These are phyloP conservation scores for Orthonyx spaldingii DNA, from an alignment of 2,113 vertebrate genomes.

Conservation along the genomic window DNA sequence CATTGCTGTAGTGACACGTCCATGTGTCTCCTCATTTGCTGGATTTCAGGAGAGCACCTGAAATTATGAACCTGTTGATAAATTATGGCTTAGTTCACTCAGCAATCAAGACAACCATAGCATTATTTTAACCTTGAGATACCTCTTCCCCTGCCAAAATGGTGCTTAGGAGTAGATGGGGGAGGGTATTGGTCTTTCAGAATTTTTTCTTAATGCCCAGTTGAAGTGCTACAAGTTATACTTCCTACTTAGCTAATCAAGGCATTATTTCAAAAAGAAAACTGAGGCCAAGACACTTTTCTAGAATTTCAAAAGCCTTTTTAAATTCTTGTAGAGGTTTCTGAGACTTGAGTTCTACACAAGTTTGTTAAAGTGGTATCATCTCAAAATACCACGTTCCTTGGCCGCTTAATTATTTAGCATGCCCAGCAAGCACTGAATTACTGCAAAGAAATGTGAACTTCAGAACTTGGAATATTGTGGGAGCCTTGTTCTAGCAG, in stretches of 20 bases:
- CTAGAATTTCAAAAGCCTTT: constrained; percentile 33
- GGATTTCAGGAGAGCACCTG: neutral
- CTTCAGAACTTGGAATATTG: neutral
- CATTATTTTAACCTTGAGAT: neutral
- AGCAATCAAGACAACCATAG: fast-evolving
- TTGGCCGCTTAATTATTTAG: neutral
- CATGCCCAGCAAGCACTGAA: neutral
- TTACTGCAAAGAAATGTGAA: neutral
- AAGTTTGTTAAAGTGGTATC: neutral
- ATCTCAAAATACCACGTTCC: neutral
- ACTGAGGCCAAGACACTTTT: neutral
- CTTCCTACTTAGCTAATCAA: neutral
- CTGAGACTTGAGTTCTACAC: neutral
- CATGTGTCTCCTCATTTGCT: neutral
- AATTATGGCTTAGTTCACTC: neutral
- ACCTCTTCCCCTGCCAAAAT: neutral
- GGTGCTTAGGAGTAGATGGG: neutral
- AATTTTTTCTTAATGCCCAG: neutral
- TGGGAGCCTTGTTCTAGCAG: neutral
- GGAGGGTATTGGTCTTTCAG: neutral
- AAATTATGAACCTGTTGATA: neutral
- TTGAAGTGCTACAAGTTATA: neutral
- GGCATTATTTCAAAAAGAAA: neutral
- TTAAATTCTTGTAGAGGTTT: neutral
- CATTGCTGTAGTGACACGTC: neutral